Conservation (phyloP, 2,113 vertebrate genomes). For the Psilopsiagon aurifrons region DNA sequence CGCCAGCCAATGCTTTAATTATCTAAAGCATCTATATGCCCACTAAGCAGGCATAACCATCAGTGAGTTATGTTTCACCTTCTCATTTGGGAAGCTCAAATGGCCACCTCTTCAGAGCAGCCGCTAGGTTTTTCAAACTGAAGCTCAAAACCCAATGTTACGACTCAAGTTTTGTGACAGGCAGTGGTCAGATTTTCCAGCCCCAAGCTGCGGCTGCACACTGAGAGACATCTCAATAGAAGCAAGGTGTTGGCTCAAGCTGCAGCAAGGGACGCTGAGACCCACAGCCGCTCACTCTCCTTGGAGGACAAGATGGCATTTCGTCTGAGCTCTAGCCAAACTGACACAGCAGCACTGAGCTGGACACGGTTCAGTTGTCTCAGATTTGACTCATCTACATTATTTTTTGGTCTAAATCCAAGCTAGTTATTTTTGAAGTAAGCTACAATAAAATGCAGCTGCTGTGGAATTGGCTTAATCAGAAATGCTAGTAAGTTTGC, state of each 20-base stretch:
- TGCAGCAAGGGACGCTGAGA: background rate
- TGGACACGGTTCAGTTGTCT: background rate
- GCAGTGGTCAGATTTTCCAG: background rate
- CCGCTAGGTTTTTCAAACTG: background rate
- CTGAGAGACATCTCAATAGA: background rate
- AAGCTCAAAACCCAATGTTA: background rate
- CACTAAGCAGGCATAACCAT: background rate
- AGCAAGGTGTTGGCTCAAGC: background rate
- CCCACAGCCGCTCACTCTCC: background rate
- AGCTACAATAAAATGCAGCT: background rate
- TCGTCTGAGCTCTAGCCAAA: background rate
- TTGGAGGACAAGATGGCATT: background rate
- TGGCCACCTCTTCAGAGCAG: background rate
- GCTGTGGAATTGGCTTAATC: background rate
- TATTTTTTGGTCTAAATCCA: constrained; percentile 9
- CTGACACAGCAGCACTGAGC: background rate
- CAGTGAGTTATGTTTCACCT: background rate
- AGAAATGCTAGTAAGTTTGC: background rate
- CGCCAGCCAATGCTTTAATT: background rate
- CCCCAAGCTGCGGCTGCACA: background rate
- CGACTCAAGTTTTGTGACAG: rapidly evolving
- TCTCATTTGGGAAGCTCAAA: background rate
- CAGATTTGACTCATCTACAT: background rate
- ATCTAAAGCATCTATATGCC: background rate
- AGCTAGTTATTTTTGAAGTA: constrained; percentile 26